Conservation (phyloP, 1,140 invertebrate species). For the Euglossa dilemma region DNA sequence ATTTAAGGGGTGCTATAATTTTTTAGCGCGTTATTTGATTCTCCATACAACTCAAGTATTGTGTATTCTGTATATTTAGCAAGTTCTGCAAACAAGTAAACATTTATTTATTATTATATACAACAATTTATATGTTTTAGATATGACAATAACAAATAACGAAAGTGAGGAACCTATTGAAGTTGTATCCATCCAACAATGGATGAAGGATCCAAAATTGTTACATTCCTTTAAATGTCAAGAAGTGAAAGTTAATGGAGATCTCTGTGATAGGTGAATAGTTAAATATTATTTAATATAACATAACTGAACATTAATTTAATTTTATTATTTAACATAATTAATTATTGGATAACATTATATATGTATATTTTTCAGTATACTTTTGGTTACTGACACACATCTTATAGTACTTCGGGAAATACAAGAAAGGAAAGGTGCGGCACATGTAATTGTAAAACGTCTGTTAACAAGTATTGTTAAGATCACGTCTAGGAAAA, state of each 20-base stretch:
- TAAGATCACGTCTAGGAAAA: constrained; percentile 97
- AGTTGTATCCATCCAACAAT: constrained; percentile 88
- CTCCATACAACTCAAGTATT: too few relatives aligned
- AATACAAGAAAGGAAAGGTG: constrained; percentile 88
- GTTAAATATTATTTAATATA: neutral
- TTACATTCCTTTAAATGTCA: constrained; percentile 94
- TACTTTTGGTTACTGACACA: constrained; percentile 93
- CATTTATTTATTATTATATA: neutral
- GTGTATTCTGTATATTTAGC: neutral
- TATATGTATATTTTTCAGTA: constrained; percentile 81
- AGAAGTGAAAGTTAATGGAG: constrained; percentile 94
- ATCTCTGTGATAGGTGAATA: constrained; percentile 89
- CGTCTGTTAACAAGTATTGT: constrained; percentile 94
- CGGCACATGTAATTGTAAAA: constrained; percentile 92
- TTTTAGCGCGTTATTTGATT: too few relatives aligned
- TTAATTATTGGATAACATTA: constrained; percentile 13
- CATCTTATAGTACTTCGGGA: constrained; percentile 95
- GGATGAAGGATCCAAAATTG: constrained; percentile 92
- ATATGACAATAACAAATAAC: constrained; percentile 77
- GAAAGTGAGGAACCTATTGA: constrained; percentile 87
- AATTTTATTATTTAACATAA: neutral
- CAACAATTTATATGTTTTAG: constrained; percentile 58
- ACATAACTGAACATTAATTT: neutral
- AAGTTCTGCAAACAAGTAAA: neutral
- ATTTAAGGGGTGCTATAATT: too few relatives aligned